Evolutionary conservation across 2,113 vertebrate species (phyloP), one percentile per base, ranked within the genome.

Genomic region (Macquaria australasica): DNA sequence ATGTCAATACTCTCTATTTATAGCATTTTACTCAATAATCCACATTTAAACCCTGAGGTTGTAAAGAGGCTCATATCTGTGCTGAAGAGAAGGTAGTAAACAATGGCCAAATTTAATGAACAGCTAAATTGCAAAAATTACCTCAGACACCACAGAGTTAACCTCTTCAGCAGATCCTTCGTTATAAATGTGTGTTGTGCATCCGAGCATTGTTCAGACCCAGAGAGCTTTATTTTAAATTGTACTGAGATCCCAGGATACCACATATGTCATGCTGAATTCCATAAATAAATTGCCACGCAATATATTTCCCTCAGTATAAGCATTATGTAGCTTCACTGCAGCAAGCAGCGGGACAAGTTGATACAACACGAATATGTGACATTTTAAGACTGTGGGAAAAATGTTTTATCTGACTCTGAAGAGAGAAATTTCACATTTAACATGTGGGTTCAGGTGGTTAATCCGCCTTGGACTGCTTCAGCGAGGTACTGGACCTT

Each of bases 191-290:
- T 0, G 3, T 14, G 34, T 25, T 56, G 60, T 58, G 41, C 51
- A 37, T 56, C 25, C 28, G 4, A 2, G 37, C 67, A 28, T 31
- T 51, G 31, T 64, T 62, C 9, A 48, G 31, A 45, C 34, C 43
- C 31, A 51, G 5, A 53, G 45, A 60, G 58, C 66, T 81, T 70
- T 4, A 41, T 70, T 45, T 41, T 55, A 68, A 82, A 82, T 55
- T 62, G 28, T 1, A 67, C 3, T 76, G 43, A 64, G 28, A 50
- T 88, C 73, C 75, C 72, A 55, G 43, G 79, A 59, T 45, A 48
- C 55, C 21, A 21, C 28, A 63, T n/a, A 41, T 48, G 37, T 55
- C 59, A 63, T 10, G 39, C 37, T 76, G 51, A 69, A 79, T 55
- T 43, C 51, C 39, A 55, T 68, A 56, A 23, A 82, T 82, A 68